phyloP scores from a whole-genome alignment of 2,888 invertebrate species.

The Trachelus tabidus region DNA sequence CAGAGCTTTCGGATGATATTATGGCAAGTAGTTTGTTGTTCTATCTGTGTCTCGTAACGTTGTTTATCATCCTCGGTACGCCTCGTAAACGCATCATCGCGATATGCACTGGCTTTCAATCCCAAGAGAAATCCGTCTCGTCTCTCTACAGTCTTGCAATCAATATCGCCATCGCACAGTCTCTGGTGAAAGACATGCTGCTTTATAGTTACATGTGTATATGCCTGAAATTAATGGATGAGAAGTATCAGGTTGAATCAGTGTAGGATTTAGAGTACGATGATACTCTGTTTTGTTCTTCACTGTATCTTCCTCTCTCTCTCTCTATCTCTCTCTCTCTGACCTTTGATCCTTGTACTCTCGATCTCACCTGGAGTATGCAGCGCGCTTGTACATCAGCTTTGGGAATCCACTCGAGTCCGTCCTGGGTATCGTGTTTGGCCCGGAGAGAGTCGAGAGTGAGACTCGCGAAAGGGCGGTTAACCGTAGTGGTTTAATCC shows the following conservation, averaged over 20 bases:
- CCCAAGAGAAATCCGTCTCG: not conserved
- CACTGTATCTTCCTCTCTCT: not conserved
- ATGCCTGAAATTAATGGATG: not conserved
- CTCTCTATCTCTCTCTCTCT: not conserved
- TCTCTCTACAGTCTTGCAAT: not conserved
- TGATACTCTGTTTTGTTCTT: not conserved
- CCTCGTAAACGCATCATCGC: conserved; percentile 31
- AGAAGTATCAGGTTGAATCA: too few species aligned
- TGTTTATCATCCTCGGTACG: conserved; percentile 33
- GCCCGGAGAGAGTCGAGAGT: not conserved
- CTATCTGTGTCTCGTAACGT: conserved; percentile 35
- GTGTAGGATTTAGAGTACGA: too few species aligned
- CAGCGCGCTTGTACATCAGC: not conserved
- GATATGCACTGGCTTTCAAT: not conserved
- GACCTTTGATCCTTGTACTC: not conserved
- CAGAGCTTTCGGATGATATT: conserved; percentile 14
- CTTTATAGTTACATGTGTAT: not conserved
- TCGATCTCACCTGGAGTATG: not conserved
- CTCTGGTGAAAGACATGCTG: not conserved
- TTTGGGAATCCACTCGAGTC: not conserved
- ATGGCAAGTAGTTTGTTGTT: conserved; percentile 12
- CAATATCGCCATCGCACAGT: not conserved
- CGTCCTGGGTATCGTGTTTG: not conserved
- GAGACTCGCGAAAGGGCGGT: not conserved
- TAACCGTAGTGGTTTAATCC: conserved; percentile 2